Evolutionary conservation across 2,113 vertebrate species (phyloP).

Genomic region (Miniopterus natalensis): DNA sequence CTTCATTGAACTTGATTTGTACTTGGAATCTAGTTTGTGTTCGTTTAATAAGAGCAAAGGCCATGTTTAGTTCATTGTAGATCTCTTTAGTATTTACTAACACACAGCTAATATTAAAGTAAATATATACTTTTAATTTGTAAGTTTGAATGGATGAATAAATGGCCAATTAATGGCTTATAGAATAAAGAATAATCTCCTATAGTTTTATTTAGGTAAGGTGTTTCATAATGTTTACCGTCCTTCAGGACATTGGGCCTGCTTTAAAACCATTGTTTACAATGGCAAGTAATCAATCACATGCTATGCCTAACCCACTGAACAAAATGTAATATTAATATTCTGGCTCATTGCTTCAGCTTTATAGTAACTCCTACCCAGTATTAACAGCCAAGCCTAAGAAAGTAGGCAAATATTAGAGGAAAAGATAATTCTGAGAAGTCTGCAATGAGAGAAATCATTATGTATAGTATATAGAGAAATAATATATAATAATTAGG

Average conservation of each 20-base stretch:
- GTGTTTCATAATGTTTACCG: background rate
- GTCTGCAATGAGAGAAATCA: background rate
- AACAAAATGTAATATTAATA: background rate
- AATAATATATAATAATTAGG: background rate
- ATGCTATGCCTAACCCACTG: background rate
- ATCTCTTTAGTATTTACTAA: background rate
- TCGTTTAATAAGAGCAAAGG: background rate
- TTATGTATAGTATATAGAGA: background rate
- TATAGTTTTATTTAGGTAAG: conserved; percentile 13
- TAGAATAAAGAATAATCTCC: background rate
- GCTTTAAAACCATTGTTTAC: conserved; percentile 5
- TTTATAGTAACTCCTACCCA: background rate
- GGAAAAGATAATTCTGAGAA: conserved; percentile 2
- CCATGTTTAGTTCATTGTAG: background rate
- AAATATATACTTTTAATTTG: background rate
- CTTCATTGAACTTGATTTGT: background rate
- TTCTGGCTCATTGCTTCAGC: background rate
- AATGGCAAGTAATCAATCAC: background rate
- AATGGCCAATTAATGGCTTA: background rate
- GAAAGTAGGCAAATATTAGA: background rate
- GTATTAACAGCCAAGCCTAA: background rate
- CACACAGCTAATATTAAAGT: background rate
- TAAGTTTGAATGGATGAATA: background rate
- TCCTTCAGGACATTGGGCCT: background rate
- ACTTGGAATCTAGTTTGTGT: background rate